Base-by-base conservation (phyloP, 2,113 vertebrate genomes). In the Spilogale gracilis region DNA sequence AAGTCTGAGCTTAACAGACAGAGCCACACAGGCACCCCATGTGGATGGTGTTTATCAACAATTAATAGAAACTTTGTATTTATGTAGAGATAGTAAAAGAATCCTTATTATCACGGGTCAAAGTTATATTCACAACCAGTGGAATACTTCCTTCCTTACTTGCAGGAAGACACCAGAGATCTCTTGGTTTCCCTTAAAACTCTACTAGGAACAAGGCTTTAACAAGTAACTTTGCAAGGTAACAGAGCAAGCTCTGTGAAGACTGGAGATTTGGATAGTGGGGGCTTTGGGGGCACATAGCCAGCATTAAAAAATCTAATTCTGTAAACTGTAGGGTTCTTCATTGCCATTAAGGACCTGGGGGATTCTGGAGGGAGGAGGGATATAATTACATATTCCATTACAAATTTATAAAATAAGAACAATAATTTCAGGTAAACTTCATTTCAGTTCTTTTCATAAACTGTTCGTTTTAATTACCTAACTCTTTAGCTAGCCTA, bases 331-430 rank as follows among this genome's bases (percentile, higher is more conserved):
- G 1, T 78, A 63, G 85, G 38, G 6, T 89, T 67, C 48, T 93
- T 95, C 61, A 0, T 76, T 78, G 23, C 85, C 61, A 81, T 78
- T 91, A 84, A 91, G 96, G 54, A 94, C 23, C 52, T 78, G 52
- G 61, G 30, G 86, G 9, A 43, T 76, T 50, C 32, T 83, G n/a
- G 43, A 54, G 43, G 74, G 32, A 3, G 14, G 23, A 38, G 25
- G 4, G 43, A 71, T 73, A 86, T 65, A 84, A 89, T 83, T 92
- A 88, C 0, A 71, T 63, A 79, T 20, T 69, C 1, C 50, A 10
- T 91, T 74, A 93, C 17, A 67, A 84, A 93, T 87, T 83, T 94
- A 83, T 93, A 95, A 94, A 93, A 96, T 85, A 63, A 30, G 30
- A 95, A 63, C 16, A 88, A 1, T 94, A 92, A 67, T 94, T 96